phyloP scores from a whole-genome alignment of 2,797 vertebrate species.

The Channa striata region DNA sequence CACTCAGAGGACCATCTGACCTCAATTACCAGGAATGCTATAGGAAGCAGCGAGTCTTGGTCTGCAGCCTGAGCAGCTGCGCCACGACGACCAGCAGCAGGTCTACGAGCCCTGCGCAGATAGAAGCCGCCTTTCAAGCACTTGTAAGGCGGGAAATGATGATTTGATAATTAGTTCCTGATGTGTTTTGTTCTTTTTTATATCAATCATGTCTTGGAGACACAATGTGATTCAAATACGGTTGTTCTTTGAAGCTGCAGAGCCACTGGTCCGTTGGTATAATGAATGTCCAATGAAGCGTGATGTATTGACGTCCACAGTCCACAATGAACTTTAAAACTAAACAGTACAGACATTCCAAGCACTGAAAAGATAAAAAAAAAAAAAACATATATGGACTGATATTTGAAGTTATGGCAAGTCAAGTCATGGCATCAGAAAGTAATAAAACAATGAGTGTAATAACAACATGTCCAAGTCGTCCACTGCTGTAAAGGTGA shows the following conservation, averaged over 20 bases:
- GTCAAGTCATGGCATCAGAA: too few species aligned
- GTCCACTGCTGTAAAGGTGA: neutral
- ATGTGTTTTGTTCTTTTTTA: conserved; percentile 75
- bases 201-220: conserved; percentile 75
- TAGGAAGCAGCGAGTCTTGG: conserved; percentile 79
- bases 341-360: conserved; percentile 10
- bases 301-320: conserved; percentile 19
- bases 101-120: conserved; percentile 47
- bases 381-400: too few species aligned
- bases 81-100: conserved; percentile 69
- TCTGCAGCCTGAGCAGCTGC: conserved; percentile 56
- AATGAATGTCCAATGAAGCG: conserved; percentile 3
- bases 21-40: conserved; percentile 87
- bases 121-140: conserved; percentile 60
- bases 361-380: neutral
- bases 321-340: conserved; percentile 11
- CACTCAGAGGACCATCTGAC: conserved; percentile 86
- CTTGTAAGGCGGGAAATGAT: conserved; percentile 68
- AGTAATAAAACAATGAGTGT: neutral
- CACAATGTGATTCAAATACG: conserved; percentile 45
- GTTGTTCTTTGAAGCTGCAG: conserved; percentile 38
- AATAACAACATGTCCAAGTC: neutral
- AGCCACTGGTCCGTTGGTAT: conserved; percentile 14
- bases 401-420: too few species aligned
- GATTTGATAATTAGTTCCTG: conserved; percentile 82